Evolutionary conservation across 2,797 vertebrate species (phyloP).

Genomic region (Pseudomugil gertrudae): DNA sequence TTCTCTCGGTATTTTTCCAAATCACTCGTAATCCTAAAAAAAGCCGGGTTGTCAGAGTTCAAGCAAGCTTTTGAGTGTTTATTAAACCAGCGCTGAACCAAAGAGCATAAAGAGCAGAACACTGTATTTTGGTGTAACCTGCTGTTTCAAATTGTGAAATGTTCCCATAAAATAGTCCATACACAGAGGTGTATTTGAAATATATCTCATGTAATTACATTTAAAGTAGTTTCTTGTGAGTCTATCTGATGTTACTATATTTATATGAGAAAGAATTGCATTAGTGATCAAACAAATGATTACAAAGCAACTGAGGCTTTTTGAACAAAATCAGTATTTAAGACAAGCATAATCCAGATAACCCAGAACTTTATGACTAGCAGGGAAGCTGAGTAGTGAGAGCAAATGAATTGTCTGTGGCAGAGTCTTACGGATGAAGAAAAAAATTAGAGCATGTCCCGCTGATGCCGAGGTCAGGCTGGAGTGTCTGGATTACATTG

Average conservation of each 20-base stretch:
- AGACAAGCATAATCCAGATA: slow-evolving; percentile 12
- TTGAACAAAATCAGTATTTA: not conserved
- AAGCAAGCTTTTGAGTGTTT: slow-evolving; percentile 37
- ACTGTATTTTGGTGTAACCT: not conserved
- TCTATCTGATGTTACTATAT: not conserved
- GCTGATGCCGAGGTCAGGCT: slow-evolving; percentile 37
- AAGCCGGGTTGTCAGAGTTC: slow-evolving; percentile 34
- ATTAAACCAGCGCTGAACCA: slow-evolving; percentile 24
- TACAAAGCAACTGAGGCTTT: not conserved
- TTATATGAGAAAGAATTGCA: not conserved
- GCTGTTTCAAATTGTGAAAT: not conserved
- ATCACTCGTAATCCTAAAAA: slow-evolving; percentile 64
- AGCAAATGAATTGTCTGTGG: slow-evolving; percentile 9
- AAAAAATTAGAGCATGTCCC: slow-evolving; percentile 42
- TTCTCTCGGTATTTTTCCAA: slow-evolving; percentile 33
- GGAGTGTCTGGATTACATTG: slow-evolving; percentile 58
- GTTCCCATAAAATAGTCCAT: not conserved
- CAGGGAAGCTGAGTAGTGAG: slow-evolving; percentile 8
- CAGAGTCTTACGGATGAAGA: slow-evolving; percentile 30
- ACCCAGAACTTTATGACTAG: slow-evolving; percentile 21
- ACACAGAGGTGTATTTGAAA: not conserved
- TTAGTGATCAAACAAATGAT: not conserved
- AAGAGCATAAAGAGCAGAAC: not conserved
- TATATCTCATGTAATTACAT: not conserved
- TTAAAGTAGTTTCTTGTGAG: not conserved